Evolutionary conservation across 2,113 vertebrate genomes (phyloP), one percentile per base, ranked within the genome.

Genomic region (Cettia cetti): DNA sequence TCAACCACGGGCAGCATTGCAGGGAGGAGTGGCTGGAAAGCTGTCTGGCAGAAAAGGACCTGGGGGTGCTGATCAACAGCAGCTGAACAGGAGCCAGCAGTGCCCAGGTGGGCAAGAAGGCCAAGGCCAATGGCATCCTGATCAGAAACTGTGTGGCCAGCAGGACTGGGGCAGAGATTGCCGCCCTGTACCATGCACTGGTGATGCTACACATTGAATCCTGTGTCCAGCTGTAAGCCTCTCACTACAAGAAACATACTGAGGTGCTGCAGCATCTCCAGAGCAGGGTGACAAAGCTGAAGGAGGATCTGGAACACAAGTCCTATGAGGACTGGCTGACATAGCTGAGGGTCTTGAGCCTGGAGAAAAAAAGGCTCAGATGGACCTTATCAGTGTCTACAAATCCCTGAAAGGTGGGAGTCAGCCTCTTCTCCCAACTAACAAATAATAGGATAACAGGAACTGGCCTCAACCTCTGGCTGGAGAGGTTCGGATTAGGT

Each of bases 1-100:
- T 64, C 0, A 3, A 2, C 15, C 0, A 0, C 47, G 33, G 35
- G 26, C 31, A 35, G 49, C 5, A 4, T 1, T 15, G 49, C 70
- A 49, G 49, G 21, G 30, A 76, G 9, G 17, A 82, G 21, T 0
- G 31, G 53, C 54, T 82, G 79, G 11, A 63, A 33, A 82, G 35
- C 21, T 54, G 54, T 56, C 15, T 2, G 31, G 22, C 15, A 27
- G 56, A 28, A 56, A 49, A 56, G 49, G 56, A 28, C 10, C 35
- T 27, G 22, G 35, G 21, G 18, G 22, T 23, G 56, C 35, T 61
- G 47, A 47, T 35, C 21, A 9, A 6, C 26, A 54, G 15, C 30
- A 40, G 30, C 26, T 42, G 31, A 69, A 23, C 56, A 4, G 9
- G 49, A 63, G 49, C 35, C 69, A 65, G 60, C 54, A 49, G 63